Evolutionary conservation across 2,797 vertebrate genomes (phyloP), one percentile per base, ranked within the genome.

Genomic region (Microtus obscurus): DNA sequence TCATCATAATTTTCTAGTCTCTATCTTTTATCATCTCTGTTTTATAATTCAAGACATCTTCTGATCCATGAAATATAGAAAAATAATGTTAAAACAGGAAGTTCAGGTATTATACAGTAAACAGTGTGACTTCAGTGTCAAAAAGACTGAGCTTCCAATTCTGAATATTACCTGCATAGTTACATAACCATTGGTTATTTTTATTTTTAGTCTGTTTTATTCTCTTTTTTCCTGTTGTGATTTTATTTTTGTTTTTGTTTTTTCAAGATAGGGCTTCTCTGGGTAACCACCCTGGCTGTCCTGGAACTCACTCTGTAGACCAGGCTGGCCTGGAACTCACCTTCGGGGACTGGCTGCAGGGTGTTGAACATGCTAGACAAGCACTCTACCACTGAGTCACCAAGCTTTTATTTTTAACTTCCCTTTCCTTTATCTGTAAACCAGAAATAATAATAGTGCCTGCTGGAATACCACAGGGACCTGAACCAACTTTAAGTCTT

Each of bases 341-440:
- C 40, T 56, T 56, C n/a, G 53, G 25, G 43, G 25, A 31, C 34
- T 74, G 85, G 61, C 59, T 27, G 16, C 17, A 48, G 27, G 51
- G 37, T 76, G 19, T 71, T 53, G 34, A 31, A 16, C 56, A 5
- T 65, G 9, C 16, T 89, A 45, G n/a, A 14, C 31, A 88, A 89
- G 13, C 27, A 61, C 9, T 40, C 9, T 31, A 37, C 27, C 31
- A 73, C 27, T 40, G 10, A 73, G 43, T 7, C 27, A 21, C 5
- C 37, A 45, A 16, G 12, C 11, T 71, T 93, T 80, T 37, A 78
- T 91, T 90, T 95, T 93, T 94, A 94, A 76, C 29, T 89, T 93
- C 34, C 67, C 27, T 91, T 80, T 78, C 40, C 80, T 83, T 78
- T 88, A 65, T 90, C 17, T 94, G 8, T 78, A 93, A 96, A 73